Percentiles rank a stretch among this genome's conserved stretches.
Conservation (phyloP, 2,888 invertebrate genomes). For the Trichopoda pennipes region DNA sequence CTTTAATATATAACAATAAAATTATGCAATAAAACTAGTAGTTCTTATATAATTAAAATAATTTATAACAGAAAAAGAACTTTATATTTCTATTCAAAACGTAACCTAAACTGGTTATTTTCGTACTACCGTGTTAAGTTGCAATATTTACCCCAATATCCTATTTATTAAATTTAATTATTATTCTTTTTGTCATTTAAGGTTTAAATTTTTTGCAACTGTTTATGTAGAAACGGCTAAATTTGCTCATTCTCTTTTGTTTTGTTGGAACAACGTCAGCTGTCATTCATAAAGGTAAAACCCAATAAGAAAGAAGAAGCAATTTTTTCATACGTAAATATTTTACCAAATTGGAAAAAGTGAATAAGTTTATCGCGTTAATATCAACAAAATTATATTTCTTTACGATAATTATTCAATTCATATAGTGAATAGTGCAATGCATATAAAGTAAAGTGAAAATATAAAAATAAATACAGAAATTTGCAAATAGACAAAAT, state of each 20-base stretch:
- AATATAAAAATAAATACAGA: conserved; percentile 9
- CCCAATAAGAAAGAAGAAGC: conserved; percentile 63
- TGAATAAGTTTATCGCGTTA: conserved; percentile 15
- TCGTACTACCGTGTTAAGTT: no score
- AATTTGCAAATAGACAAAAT: conserved; percentile 36
- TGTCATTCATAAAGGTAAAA: conserved; percentile 51
- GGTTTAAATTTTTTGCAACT: no score
- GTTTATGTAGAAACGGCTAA: no score
- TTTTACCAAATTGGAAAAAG: conserved; percentile 58
- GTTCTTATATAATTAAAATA: no score
- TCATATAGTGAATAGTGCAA: conserved; percentile 16
- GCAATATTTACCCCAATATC: no score
- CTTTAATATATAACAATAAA: no score
- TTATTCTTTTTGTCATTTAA: no score
- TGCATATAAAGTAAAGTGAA: conserved; percentile 45
- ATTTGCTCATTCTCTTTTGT: neutral
- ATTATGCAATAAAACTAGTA: no score
- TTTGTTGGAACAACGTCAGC: conserved; percentile 32
- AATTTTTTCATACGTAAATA: conserved; percentile 65
- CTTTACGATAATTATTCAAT: conserved; percentile 18
- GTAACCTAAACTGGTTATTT: no score
- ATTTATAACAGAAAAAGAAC: no score
- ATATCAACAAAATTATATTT: conserved; percentile 17
- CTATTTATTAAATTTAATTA: no score
- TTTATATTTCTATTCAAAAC: no score